These are phyloP conservation scores for Actias luna DNA, from an alignment of 2,888 invertebrate species.

Conservation along the genomic window DNA sequence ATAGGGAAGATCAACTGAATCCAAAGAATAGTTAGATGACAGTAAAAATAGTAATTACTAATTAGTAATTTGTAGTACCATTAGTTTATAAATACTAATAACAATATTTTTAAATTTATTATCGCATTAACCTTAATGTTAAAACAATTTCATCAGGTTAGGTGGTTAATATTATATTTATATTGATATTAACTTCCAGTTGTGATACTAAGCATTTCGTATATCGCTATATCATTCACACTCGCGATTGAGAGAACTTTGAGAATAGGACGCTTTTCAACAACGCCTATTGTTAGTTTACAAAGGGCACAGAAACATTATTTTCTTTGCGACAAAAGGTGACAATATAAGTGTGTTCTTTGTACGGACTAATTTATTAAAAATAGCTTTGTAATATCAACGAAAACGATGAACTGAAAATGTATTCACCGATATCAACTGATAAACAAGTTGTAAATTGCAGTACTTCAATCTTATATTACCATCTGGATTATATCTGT, in stretches of 20 bases:
- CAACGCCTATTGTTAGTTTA: conserved; percentile 34
- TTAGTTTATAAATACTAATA: too few relatives aligned
- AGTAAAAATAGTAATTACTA: too few relatives aligned
- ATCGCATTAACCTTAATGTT: too few relatives aligned
- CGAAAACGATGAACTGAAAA: neutral
- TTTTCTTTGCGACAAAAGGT: conserved; percentile 16
- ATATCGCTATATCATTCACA: conserved; percentile 24
- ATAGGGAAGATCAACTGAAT: too few relatives aligned
- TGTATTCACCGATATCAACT: neutral
- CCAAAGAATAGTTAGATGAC: too few relatives aligned
- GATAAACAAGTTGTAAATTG: neutral
- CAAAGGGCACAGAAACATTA: conserved; percentile 31
- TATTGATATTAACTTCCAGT: neutral
- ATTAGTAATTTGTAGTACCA: too few relatives aligned
- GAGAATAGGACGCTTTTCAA: conserved; percentile 29
- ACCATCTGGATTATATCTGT: neutral
- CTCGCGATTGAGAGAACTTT: conserved; percentile 29
- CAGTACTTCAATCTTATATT: neutral
- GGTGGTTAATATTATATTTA: neutral
- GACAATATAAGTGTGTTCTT: conserved; percentile 15
- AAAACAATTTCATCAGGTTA: too few relatives aligned
- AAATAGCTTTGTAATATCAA: conserved; percentile 9
- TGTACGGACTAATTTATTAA: conserved; percentile 12
- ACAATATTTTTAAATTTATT: too few relatives aligned
- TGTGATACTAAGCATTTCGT: conserved; percentile 12